A percentile compares a stretch with the other conserved stretches of the same genome.
phyloP scores from a whole-genome alignment of 2,113 vertebrate species.

The Actenoides hombroni region DNA sequence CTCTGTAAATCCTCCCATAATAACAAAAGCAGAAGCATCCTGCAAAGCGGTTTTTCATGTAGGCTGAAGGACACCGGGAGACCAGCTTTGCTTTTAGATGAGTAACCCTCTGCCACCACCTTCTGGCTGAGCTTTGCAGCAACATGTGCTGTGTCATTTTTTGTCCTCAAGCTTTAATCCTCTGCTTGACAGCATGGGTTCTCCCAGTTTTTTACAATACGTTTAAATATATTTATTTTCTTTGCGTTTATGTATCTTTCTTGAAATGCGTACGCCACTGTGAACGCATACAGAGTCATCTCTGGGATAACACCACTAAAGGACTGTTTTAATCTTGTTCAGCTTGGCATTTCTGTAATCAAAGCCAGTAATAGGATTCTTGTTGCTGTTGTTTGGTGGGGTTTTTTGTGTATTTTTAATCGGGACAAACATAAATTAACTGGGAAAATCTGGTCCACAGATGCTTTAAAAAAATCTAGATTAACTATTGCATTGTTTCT shows the following conservation, averaged over 20 bases:
- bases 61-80: rapidly evolving
- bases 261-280: not conserved
- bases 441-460: conserved; percentile 19
- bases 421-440: not conserved
- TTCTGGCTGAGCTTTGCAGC: not conserved
- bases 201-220: not conserved
- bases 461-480: not conserved
- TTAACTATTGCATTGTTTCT: not conserved
- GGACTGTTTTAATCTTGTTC: not conserved
- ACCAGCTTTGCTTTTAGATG: not conserved
- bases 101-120: conserved; percentile 26
- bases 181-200: not conserved
- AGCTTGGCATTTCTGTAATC: not conserved
- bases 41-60: not conserved
- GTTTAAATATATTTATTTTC: not conserved
- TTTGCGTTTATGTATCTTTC: not conserved
- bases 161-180: not conserved
- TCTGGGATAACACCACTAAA: not conserved
- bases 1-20: not conserved
- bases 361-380: not conserved
- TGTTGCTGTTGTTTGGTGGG: not conserved
- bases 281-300: not conserved
- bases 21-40: not conserved
- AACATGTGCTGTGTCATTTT: rapidly evolving
- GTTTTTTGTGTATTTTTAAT: not conserved